Percentiles rank a stretch among this genome's conserved stretches.
These are phyloP conservation scores for Xiphophorus birchmanni DNA, from an alignment of 2,797 vertebrate species.

Conservation along the genomic window DNA sequence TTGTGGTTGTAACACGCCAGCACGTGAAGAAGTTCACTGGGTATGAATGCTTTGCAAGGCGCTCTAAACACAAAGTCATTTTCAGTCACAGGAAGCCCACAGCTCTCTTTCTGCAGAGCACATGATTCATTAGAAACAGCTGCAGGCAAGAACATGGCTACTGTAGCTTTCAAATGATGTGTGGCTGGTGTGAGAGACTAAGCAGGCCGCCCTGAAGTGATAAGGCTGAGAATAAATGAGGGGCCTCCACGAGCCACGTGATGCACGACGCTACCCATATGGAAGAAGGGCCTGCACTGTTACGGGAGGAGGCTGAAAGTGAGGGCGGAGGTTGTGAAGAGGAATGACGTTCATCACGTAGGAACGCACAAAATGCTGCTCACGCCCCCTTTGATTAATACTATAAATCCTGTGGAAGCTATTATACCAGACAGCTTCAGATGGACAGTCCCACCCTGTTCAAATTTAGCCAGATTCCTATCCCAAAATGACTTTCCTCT, in stretches of 20 bases:
- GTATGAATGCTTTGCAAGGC: neutral
- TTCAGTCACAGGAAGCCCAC: conserved; percentile 1
- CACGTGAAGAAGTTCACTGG: neutral
- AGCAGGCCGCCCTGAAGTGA: conserved; percentile 34
- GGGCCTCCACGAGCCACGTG: conserved; percentile 14
- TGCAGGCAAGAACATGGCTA: conserved; percentile 9
- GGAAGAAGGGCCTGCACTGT: conserved; percentile 13
- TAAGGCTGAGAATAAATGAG: conserved; percentile 43
- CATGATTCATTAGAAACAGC: conserved; percentile 37
- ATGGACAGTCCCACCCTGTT: conserved; percentile 26
- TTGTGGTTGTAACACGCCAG: neutral
- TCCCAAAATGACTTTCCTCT: conserved; percentile 29
- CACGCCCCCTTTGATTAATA: conserved; percentile 12
- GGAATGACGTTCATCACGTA: conserved; percentile 1
- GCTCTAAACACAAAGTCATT: neutral
- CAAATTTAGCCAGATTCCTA: conserved; percentile 37
- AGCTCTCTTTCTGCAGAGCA: conserved; percentile 18
- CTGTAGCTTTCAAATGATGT: conserved; percentile 24
- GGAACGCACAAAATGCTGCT: neutral
- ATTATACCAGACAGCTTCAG: conserved; percentile 24
- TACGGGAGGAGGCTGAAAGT: neutral
- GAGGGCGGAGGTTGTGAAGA: conserved; percentile 4
- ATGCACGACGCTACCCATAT: conserved; percentile 52
- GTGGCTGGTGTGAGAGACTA: conserved; percentile 21
- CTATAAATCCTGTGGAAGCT: conserved; percentile 26